Base-by-base conservation (phyloP, 2,888 invertebrate genomes). In the Andrena dorsata region DNA sequence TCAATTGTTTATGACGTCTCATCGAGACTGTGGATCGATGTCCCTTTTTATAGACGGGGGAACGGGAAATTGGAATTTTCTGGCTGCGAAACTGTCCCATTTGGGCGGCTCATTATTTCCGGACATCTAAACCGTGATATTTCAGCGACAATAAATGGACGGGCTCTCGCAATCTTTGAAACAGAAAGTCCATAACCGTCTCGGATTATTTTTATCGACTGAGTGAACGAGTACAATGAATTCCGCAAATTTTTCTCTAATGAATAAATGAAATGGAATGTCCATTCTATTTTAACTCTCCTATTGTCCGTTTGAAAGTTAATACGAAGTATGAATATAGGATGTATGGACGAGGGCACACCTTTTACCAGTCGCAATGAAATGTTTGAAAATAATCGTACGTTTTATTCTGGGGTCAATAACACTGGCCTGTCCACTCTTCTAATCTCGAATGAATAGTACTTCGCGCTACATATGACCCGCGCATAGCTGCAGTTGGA, bases 1-100 rank as follows among this genome's bases (percentile, higher is more conserved):
- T 86, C 81, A 88, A 88, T 87, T 71, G 65, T 84, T 80, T 72
- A 87, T 86, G 76, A 71, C 78, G 60, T 72, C 74, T 82, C 74
- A 77, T 76, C 63, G 71, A 47, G 28, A 23, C 64, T 23, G 2
- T 16, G 84, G 60, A 84, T 85, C 75, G 70, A 82, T 82, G 70
- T 61, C 72, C 71, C 72, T 82, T 74, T 84, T 82, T 63, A 23
- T 75, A 84, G 53, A 72, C 58, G 60, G 13, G 41, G 64, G 28
- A 74, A 51, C 5, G 20, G 69, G 51, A 73, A 75, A 81, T 66
- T 64, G 64, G 61, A 84, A 77, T 60, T 80, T 74, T 66, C 30
- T 58, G 35, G 20, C 72, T 28, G 6, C 61, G 30, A 63, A 56
- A 65, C 58, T 35, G 20, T 49, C 30, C 23, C 7, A 41, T 68